Conservation (phyloP, 37 sponge, comb jelly and placozoan species). For the Trichoplax adhaerens region DNA sequence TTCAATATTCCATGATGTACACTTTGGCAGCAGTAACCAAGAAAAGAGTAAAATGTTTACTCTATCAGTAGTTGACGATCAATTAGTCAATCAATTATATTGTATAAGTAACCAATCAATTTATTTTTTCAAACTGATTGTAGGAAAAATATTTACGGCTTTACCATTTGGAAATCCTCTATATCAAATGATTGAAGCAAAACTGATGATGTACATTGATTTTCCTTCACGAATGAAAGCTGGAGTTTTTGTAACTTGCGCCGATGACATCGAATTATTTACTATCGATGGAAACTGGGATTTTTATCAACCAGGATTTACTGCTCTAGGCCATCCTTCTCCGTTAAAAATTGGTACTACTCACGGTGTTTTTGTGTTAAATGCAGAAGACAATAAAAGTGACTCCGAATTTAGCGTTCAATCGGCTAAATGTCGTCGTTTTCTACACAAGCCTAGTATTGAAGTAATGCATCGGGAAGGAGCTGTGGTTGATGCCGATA, state of each 20-base stretch:
- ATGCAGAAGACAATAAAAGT: not conserved
- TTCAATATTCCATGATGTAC: too few species aligned
- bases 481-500: not conserved
- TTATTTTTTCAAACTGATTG: too few species aligned
- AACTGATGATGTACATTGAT: conserved; percentile 33
- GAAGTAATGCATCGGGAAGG: conserved; percentile 17
- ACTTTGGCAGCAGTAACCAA: too few species aligned
- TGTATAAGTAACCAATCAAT: too few species aligned
- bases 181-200: conserved; percentile 42
- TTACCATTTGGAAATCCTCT: conserved; percentile 39
- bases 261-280: not conserved
- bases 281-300: conserved; percentile 30
- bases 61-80: too few species aligned
- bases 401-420: not conserved
- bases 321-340: conserved; percentile 38
- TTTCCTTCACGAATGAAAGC: conserved; percentile 48
- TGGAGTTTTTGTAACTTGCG: conserved; percentile 21
- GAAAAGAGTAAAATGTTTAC: too few species aligned
- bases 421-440: conserved; percentile 1
- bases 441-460: conserved; percentile 29
- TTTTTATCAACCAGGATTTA: conserved; percentile 31
- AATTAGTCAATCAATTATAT: too few species aligned
- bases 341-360: conserved; percentile 16
- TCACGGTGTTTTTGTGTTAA: conserved; percentile 47
- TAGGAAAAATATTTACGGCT: conserved; percentile 14